Percentiles rank a stretch among this genome's conserved stretches.
Conservation (phyloP, 2,797 vertebrate species). For the Carduelis carduelis region DNA sequence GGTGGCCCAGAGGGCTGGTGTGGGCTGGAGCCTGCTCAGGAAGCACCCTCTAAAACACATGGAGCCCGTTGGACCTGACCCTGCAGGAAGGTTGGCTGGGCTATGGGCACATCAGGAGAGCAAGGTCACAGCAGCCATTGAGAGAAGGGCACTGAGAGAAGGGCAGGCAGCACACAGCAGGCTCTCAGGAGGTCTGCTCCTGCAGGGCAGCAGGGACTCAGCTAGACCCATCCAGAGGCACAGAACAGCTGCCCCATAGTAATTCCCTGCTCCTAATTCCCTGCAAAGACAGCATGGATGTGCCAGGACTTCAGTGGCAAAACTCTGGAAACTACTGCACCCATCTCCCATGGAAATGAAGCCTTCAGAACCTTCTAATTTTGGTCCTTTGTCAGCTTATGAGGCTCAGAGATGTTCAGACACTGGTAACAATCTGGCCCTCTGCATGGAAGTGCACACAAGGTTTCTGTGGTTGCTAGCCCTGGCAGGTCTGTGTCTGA, state of each 20-base stretch:
- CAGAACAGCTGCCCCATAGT: accelerated
- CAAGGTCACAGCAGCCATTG: not conserved
- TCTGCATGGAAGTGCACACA: not conserved
- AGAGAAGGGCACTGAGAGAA: not conserved
- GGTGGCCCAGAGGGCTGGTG: not conserved
- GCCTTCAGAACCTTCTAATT: not conserved
- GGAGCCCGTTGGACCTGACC: accelerated
- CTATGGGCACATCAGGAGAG: not conserved
- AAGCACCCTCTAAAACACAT: not conserved
- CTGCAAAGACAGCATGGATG: not conserved
- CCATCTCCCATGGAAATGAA: not conserved
- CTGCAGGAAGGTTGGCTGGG: accelerated
- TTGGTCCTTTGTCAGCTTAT: not conserved
- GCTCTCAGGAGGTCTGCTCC: not conserved
- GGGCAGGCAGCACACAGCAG: not conserved
- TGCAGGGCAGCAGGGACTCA: not conserved
- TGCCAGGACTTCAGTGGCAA: accelerated
- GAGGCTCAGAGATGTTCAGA: not conserved
- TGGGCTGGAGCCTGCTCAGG: not conserved
- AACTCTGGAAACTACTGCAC: not conserved
- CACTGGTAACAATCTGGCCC: not conserved
- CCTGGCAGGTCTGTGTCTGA: not conserved
- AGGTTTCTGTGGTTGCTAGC: not conserved
- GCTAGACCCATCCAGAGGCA: not conserved
- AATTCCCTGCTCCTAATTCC: accelerated